These are phyloP conservation scores for Cheilosia vulpina DNA, from an alignment of 2,888 invertebrate genomes.

Conservation along the genomic window DNA sequence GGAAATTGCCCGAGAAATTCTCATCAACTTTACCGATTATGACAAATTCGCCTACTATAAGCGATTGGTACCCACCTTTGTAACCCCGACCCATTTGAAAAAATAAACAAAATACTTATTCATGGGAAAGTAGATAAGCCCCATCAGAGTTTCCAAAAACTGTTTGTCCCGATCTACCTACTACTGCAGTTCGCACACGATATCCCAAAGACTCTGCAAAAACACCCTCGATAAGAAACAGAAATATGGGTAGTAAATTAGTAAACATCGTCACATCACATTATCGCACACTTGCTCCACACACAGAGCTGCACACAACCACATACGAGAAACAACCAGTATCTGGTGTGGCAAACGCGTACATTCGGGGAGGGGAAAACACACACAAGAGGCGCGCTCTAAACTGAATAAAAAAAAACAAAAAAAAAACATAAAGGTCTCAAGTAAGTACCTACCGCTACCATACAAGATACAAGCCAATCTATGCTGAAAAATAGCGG, in stretches of 20 bases:
- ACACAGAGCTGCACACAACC: background rate
- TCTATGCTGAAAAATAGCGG: slow-evolving; percentile 29
- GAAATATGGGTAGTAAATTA: background rate
- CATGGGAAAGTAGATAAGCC: slow-evolving; percentile 4
- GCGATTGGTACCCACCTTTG: background rate
- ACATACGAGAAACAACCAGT: background rate
- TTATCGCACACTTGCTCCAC: background rate
- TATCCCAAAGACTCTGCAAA: background rate
- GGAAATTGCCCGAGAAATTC: no score
- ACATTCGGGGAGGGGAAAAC: background rate
- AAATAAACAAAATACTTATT: background rate
- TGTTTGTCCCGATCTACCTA: background rate
- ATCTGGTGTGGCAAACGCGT: background rate
- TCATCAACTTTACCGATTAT: no score
- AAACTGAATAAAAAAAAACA: background rate
- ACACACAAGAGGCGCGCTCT: background rate
- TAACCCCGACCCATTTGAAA: background rate
- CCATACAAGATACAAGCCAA: background rate
- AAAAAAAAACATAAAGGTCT: slow-evolving; percentile 24
- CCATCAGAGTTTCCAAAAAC: background rate
- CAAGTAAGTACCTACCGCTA: background rate
- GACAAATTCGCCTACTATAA: no score
- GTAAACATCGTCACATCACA: background rate
- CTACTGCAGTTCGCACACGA: background rate
- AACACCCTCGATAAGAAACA: slow-evolving; percentile 1